phyloP scores from a whole-genome alignment of 2,888 invertebrate species.

The Drosophila flavopinicola region DNA sequence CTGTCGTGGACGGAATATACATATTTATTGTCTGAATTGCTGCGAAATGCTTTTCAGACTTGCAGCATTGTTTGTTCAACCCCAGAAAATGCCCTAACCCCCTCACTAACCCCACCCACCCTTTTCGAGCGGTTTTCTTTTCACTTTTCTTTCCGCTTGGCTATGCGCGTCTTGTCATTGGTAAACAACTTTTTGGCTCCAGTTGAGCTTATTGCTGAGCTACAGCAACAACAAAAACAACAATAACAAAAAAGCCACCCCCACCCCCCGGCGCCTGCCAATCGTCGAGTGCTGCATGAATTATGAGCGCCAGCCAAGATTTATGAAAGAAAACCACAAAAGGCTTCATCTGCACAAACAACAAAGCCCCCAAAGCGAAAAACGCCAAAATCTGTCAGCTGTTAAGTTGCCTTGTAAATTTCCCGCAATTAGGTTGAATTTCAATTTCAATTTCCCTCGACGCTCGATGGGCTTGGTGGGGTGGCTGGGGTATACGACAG shows the following conservation, averaged over 20 bases:
- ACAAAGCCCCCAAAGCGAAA: slow-evolving; percentile 8
- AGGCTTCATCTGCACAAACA: slow-evolving; percentile 40
- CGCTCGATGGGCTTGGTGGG: not conserved
- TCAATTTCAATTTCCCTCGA: slow-evolving; percentile 81
- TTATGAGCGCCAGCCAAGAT: slow-evolving; percentile 82
- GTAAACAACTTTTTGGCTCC: slow-evolving; percentile 51
- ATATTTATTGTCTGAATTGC: slow-evolving; percentile 12
- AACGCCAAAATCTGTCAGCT: slow-evolving; percentile 70
- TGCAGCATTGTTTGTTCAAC: slow-evolving; percentile 59
- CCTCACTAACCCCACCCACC: not conserved
- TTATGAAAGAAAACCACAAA: slow-evolving; percentile 71
- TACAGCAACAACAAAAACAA: too few relatives aligned
- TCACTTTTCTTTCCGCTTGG: slow-evolving; percentile 8
- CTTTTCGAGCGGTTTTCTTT: slow-evolving; percentile 35
- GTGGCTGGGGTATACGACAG: slow-evolving; percentile 1
- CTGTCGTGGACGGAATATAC: not conserved
- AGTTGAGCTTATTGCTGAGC: slow-evolving; percentile 62
- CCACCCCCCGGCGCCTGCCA: slow-evolving; percentile 49
- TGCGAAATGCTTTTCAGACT: slow-evolving; percentile 24
- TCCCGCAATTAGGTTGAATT: slow-evolving; percentile 83
- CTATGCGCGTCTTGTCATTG: slow-evolving; percentile 64
- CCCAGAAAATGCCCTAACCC: slow-evolving; percentile 3
- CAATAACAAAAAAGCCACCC: slow-evolving; percentile 16
- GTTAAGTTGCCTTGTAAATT: slow-evolving; percentile 79
- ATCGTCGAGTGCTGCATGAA: slow-evolving; percentile 79